These are phyloP conservation scores for Salvelinus namaycush DNA, from an alignment of 2,113 vertebrate species.

Conservation along the genomic window DNA sequence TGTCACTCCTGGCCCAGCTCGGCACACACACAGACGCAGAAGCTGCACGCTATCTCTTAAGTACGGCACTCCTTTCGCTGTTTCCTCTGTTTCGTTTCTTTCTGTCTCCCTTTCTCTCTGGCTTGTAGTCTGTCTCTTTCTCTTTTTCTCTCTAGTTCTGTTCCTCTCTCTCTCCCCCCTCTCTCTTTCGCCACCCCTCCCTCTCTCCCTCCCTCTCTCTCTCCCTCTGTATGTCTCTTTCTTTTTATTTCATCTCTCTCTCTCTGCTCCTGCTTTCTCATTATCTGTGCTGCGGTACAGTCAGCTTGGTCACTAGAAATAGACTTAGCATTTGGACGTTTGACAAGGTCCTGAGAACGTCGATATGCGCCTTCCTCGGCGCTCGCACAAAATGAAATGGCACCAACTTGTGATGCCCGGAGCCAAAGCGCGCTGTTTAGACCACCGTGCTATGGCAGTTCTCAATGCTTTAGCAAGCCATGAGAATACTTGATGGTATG, in stretches of 20 bases:
- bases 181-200: neutral
- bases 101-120: conserved; percentile 7
- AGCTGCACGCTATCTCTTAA: conserved; percentile 33
- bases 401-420: no score
- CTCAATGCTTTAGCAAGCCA: no score
- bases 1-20: conserved; percentile 56
- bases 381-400: no score
- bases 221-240: no score
- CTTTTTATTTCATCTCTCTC: no score
- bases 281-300: conserved; percentile 20
- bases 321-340: no score
- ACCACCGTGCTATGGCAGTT: no score
- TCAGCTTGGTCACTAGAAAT: no score
- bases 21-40: conserved; percentile 52
- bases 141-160: conserved; percentile 14
- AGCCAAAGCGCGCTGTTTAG: no score
- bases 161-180: neutral
- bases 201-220: neutral
- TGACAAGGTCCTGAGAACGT: no score
- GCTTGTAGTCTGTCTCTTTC: neutral
- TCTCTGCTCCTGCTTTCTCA: conserved; percentile 17
- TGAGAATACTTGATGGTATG: no score
- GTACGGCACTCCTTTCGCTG: conserved; percentile 15
- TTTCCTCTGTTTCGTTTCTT: neutral
- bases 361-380: no score